Evolutionary conservation across 2,113 vertebrate species (phyloP), one percentile per base, ranked within the genome.

Genomic region (Tachycineta bicolor): DNA sequence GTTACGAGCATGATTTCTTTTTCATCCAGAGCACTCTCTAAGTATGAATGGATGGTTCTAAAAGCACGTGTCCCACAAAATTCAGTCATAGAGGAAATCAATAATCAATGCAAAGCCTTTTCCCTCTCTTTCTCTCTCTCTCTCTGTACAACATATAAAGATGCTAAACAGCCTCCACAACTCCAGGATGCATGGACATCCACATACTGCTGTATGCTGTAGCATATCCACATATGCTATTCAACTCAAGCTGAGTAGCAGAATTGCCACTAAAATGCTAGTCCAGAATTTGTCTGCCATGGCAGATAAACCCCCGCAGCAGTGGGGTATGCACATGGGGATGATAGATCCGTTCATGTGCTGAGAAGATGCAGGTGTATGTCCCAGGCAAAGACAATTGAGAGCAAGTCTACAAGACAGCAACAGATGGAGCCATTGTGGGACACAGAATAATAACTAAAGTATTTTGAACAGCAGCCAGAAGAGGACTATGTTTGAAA

Each of bases 61-160:
- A 88, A 96, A 93, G 85, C 56, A 70, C 43, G 62, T 83, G 47
- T 50, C 68, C 63, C 80, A 83, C 67, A 91, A 93, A 88, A 92
- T 60, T 86, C 75, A 81, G 56, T 44, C 79, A 92, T 59, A 1
- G 2, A 92, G 28, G 82, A 95, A 37, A 37, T 37, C 37, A 37
- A 37, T 37, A 94, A 93, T 83, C 43, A 94, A 41, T 21, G 50
- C 50, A 86, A 93, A 95, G 46, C 33, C 26, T 26, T 88, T 83
- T 91, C 37, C 37, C 37, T 37, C 37, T 37, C 10, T 82, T 10
- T 37, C 10, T 82, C 31, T 44, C 50, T 82, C 53, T 69, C 43
- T 70, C 19, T 50, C 39, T 0, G 2, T 43, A 76, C 3, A 3
- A 56, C 58, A 37, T 28, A 85, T 59, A 77, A 90, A 86, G 75